Evolutionary conservation across 2,888 invertebrate species (phyloP).

Genomic region (Cylindroiulus punctatus): DNA sequence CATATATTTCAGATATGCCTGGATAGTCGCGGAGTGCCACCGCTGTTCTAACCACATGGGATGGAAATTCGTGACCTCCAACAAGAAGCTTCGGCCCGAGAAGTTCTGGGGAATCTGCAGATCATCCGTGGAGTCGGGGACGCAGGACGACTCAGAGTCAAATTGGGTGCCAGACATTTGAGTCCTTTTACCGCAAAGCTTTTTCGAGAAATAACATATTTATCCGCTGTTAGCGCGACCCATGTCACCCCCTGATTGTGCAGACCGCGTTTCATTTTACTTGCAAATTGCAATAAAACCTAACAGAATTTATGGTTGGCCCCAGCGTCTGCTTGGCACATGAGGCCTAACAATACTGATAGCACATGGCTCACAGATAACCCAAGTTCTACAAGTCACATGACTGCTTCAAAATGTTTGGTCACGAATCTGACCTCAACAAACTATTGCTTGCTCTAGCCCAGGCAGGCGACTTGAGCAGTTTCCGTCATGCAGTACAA

Average conservation of each 20-base stretch:
- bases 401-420: not conserved
- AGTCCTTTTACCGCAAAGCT: not conserved
- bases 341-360: not conserved
- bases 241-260: no score
- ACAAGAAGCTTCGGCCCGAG: slow-evolving; percentile 72
- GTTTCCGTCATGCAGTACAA: not conserved
- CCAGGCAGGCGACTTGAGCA: not conserved
- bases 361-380: not conserved
- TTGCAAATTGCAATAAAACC: not conserved
- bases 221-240: no score
- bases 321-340: not conserved
- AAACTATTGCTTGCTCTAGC: slow-evolving; percentile 36
- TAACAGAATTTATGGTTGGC: slow-evolving; percentile 32
- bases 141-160: slow-evolving; percentile 43
- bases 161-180: slow-evolving; percentile 28
- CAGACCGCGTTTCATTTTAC: no score
- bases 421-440: not conserved
- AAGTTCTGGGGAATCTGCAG: slow-evolving; percentile 79
- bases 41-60: slow-evolving; percentile 78
- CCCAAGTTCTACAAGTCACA: no score
- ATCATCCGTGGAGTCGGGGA: slow-evolving; percentile 55
- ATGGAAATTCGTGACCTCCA: slow-evolving; percentile 80
- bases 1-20: slow-evolving; percentile 79
- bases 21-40: slow-evolving; percentile 80
- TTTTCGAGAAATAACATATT: no score